Base-by-base conservation (phyloP, 2,113 vertebrate genomes). In the Gymnocephalus cernua region DNA sequence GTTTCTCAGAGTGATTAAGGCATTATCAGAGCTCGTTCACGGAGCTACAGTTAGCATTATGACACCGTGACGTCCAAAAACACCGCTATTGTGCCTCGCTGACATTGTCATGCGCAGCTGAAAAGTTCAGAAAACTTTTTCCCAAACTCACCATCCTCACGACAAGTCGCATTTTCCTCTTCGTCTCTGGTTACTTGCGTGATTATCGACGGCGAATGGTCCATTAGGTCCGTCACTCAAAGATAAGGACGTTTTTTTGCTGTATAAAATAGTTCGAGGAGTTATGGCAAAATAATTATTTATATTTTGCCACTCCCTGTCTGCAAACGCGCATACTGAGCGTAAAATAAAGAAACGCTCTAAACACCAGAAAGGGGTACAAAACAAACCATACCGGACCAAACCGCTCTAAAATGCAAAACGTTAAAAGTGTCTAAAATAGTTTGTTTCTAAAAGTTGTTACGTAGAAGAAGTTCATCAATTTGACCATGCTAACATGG, bases 121-220 rank as follows among this genome's bases (percentile, higher is more conserved):
- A 75, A 57, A 74, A 69, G 59, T 77, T 77, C 35, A 12, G 67
- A 18, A 90, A 89, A 88, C 75, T 88, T 93, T 91, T 73, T 27
- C 76, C 63, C 35, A 75, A 85, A 86, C 94, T 94, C 88, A 95
- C 94, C 92, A 92, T 93, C 93, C 53, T 93, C 93, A 54, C 79
- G 90, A 65, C 86, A 44, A 83, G 88, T 72, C 58, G 88, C 80
- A 63, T 85, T 93, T 69, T 91, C 89, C 79, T 94, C 94, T 75
- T 95, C 93, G 82, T 95, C 91, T 83, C 90, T 88, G 64, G 80
- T 89, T 65, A 94, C 93, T 87, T 95, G 94, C 45, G 94, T 95
- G 92, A 95, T 94, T 72, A 95, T 86, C 72, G 94, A 90, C 89
- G 92, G 86, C 87, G 89, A 84, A 14, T 86, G 87, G 84, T 94